Evolutionary conservation across 2,888 invertebrate genomes (phyloP).

Genomic region (Stenoptilia bipunctidactyla): DNA sequence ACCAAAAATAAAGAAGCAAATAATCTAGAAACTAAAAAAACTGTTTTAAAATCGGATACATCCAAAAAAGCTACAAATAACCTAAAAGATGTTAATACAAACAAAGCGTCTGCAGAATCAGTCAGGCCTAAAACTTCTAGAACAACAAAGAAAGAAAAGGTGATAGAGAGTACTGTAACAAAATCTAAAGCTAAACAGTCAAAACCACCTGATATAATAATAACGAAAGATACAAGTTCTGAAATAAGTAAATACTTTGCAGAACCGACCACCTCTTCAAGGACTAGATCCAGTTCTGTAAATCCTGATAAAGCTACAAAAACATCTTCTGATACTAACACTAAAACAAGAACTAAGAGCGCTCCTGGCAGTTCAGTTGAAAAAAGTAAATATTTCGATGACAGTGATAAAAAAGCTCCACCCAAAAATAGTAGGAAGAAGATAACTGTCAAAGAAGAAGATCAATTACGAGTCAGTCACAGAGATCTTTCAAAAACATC

Average conservation of each 20-base stretch:
- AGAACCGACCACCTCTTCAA: conserved; percentile 4
- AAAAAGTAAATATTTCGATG: conserved; percentile 47
- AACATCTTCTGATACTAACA: conserved; percentile 8
- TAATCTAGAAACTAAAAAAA: neutral
- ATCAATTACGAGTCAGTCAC: conserved; percentile 45
- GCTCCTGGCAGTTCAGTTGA: conserved; percentile 27
- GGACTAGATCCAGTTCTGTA: conserved; percentile 13
- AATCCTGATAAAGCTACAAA: conserved; percentile 3
- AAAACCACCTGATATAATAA: conserved; percentile 26
- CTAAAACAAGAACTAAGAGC: conserved; percentile 39
- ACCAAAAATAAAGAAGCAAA: neutral
- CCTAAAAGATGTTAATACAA: no score
- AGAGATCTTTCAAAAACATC: conserved; percentile 33
- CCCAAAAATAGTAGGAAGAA: conserved; percentile 15
- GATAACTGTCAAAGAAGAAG: conserved; percentile 26
- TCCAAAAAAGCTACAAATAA: neutral
- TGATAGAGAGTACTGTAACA: conserved; percentile 3
- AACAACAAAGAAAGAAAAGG: no score
- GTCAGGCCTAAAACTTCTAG: conserved; percentile 10
- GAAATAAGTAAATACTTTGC: conserved; percentile 42
- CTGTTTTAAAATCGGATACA: neutral
- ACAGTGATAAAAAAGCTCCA: conserved; percentile 20
- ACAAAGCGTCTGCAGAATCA: conserved; percentile 10
- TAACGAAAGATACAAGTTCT: conserved; percentile 26
- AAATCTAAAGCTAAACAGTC: conserved; percentile 9